Evolutionary conservation across 2,797 vertebrate genomes (phyloP).

Genomic region (Toxotes lorentzi): DNA sequence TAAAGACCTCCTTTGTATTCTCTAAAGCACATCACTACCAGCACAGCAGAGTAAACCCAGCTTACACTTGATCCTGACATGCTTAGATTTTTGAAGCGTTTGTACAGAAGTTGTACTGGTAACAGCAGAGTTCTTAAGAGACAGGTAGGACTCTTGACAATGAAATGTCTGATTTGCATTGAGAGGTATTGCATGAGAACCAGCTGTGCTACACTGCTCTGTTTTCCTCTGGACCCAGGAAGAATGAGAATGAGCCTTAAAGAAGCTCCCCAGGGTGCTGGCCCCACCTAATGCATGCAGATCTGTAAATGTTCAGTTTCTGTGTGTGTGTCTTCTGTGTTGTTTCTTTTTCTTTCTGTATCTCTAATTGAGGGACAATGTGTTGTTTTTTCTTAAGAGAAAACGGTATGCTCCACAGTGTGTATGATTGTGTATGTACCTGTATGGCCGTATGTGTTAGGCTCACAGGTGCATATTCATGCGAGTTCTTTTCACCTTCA

Average conservation of each 20-base stretch:
- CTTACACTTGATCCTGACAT: conserved; percentile 16
- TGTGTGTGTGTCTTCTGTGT: neutral
- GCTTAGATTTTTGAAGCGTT: neutral
- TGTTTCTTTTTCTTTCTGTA: neutral
- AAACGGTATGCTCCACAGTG: conserved; percentile 3
- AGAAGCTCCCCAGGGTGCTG: conserved; percentile 25
- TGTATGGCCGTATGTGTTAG: conserved; percentile 33
- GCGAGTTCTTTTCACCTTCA: conserved; percentile 42
- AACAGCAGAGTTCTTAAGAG: conserved; percentile 24
- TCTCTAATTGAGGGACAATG: conserved; percentile 32
- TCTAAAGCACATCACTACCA: neutral
- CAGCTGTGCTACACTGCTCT: conserved; percentile 7
- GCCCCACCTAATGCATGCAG: conserved; percentile 32
- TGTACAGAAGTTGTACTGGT: conserved; percentile 9
- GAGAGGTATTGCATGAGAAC: conserved; percentile 34
- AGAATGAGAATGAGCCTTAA: conserved; percentile 57
- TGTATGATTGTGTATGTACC: conserved; percentile 25
- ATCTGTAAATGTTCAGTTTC: conserved; percentile 30
- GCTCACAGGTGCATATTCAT: conserved; percentile 33
- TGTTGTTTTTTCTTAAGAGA: conserved; percentile 56
- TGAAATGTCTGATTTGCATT: conserved; percentile 45
- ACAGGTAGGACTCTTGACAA: conserved; percentile 13
- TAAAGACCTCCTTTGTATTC: conserved; percentile 13
- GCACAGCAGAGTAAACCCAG: neutral
- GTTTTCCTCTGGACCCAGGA: conserved; percentile 33